These are phyloP conservation scores for Syngnathus acus DNA, from an alignment of 2,797 vertebrate genomes.

Conservation along the genomic window DNA sequence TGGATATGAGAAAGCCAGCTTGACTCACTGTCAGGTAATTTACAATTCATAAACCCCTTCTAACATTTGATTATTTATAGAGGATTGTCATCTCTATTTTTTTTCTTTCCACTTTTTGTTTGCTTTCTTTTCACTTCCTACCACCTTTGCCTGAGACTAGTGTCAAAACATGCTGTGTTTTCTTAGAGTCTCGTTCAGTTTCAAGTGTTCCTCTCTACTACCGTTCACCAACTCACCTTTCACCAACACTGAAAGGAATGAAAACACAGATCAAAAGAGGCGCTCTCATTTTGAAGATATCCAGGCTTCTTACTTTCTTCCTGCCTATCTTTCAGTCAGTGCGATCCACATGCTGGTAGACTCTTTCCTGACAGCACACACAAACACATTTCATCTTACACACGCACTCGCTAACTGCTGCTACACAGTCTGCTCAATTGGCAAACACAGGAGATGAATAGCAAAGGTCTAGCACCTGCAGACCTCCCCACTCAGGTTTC, in stretches of 20 bases:
- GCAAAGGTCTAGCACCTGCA: constrained; percentile 52
- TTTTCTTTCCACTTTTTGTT: background rate
- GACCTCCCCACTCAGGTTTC: constrained; percentile 50
- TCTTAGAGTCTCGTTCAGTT: constrained; percentile 56
- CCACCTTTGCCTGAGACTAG: constrained; percentile 18
- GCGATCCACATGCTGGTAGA: constrained; percentile 51
- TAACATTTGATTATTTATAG: background rate
- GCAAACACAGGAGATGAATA: constrained; percentile 24
- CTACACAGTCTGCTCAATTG: constrained; percentile 41
- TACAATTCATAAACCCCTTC: background rate
- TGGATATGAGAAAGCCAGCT: background rate
- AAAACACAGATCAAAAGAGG: constrained; percentile 70
- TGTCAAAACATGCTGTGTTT: constrained; percentile 25
- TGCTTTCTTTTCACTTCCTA: constrained; percentile 7
- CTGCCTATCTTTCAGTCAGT: constrained; percentile 51
- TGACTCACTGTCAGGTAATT: background rate
- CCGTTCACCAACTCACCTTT: constrained; percentile 60
- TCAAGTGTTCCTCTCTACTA: constrained; percentile 55
- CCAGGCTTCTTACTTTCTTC: constrained; percentile 51
- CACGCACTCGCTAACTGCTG: constrained; percentile 32
- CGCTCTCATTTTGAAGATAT: constrained; percentile 50
- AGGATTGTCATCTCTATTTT: background rate
- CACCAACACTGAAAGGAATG: constrained; percentile 67
- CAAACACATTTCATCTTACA: constrained; percentile 7
- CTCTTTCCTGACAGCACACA: constrained; percentile 7